These are phyloP conservation scores for Solea solea DNA, from an alignment of 2,113 vertebrate genomes.

Conservation along the genomic window DNA sequence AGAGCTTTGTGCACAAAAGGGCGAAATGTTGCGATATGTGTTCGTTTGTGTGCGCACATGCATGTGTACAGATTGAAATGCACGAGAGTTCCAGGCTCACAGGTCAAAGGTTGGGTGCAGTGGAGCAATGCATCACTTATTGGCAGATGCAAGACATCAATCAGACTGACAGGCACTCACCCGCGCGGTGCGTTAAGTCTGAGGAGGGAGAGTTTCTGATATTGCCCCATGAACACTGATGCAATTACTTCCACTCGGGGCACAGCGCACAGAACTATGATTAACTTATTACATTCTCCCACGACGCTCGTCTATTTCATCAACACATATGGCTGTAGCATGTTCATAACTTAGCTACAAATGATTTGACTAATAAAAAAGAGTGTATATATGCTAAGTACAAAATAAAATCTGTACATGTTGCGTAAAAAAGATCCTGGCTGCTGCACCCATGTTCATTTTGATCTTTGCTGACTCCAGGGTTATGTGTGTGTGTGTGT, in stretches of 20 bases:
- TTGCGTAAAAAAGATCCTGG: neutral
- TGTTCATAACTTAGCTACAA: neutral
- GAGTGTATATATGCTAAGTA: neutral
- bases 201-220: slow-evolving; percentile 43
- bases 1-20: neutral
- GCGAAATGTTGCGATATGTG: neutral
- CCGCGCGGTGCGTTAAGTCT: slow-evolving; percentile 22
- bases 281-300: slow-evolving; percentile 48
- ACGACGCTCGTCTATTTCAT: slow-evolving; percentile 21
- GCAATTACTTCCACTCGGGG: slow-evolving; percentile 63
- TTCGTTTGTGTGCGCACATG: neutral
- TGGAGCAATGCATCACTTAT: slow-evolving; percentile 44
- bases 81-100: slow-evolving; percentile 9
- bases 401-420: neutral
- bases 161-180: slow-evolving; percentile 51
- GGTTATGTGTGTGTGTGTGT: slow-evolving; percentile 9
- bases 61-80: slow-evolving; percentile 43
- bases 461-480: slow-evolving; percentile 14
- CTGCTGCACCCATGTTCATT: neutral
- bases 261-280: slow-evolving; percentile 21
- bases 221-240: slow-evolving; percentile 58
- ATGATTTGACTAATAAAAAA: neutral
- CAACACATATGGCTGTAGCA: slow-evolving; percentile 8
- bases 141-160: slow-evolving; percentile 57
- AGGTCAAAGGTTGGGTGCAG: slow-evolving; percentile 58